phyloP scores from a whole-genome alignment of 35 echinoderm and acorn worm species.

The Hemicentrotus pulcherrimus region DNA sequence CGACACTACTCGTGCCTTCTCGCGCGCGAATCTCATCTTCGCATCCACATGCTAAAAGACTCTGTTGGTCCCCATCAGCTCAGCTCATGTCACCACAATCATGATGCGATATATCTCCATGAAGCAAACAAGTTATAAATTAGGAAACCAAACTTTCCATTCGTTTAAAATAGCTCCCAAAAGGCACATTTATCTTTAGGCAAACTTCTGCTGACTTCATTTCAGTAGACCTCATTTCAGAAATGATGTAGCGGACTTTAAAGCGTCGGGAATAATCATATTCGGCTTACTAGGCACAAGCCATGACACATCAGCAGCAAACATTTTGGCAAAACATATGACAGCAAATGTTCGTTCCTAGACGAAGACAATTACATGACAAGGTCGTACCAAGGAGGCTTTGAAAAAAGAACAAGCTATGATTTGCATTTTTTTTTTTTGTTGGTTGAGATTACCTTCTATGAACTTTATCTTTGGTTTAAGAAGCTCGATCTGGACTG shows the following conservation, averaged over 20 bases:
- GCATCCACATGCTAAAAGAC: background rate
- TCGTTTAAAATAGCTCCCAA: background rate
- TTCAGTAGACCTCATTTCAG: background rate
- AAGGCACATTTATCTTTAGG: background rate
- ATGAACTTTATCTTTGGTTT: constrained; percentile 6
- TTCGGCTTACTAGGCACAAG: background rate
- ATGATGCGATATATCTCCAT: background rate
- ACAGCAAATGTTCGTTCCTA: background rate
- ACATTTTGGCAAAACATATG: background rate
- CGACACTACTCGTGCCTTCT: background rate
- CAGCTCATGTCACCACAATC: background rate
- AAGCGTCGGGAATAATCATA: background rate
- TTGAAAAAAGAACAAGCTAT: background rate
- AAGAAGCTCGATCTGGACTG: background rate
- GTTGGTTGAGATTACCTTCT: background rate
- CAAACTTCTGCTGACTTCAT: background rate
- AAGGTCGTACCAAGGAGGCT: background rate
- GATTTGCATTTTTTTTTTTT: background rate
- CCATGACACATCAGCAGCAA: constrained; percentile 9
- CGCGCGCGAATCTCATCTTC: background rate
- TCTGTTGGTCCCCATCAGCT: background rate
- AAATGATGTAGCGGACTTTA: background rate
- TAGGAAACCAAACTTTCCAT: background rate
- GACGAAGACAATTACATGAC: background rate
- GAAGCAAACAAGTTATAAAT: background rate